Evolutionary conservation across 2,797 vertebrate genomes (phyloP), one percentile per base, ranked within the genome.

Genomic region (Coreius guichenoti): DNA sequence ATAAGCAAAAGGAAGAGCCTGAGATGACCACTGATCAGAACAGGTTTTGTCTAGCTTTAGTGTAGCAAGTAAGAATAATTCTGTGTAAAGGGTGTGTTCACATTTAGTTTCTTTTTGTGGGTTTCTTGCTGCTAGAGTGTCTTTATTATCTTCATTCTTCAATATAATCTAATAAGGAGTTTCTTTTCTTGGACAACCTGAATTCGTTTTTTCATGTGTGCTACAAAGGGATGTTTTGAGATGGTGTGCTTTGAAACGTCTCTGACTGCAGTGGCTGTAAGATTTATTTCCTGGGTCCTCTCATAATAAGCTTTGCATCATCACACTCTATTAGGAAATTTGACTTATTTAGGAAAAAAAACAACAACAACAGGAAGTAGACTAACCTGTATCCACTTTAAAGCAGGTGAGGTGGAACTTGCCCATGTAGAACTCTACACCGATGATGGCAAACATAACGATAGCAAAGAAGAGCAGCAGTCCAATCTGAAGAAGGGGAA

Each of bases 401-500:
- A 99, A 98, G 91, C 98, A 99, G 92, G 97, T 96, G 89, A 92
- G 94, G 81, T 98, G 98, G 92, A 99, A 99, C 86, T 98, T 99
- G 63, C 98, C 97, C 96, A 99, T 99, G 95, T 99, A 99, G 86
- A 99, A 99, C 93, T 99, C 98, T 84, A 99, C 95, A 0, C 98
- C 98, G 0, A 99, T 99, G 90, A 99, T 99, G 92, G 98, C 98
- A 58, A 99, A 99, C 98, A 99, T 99, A 89, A 99, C 96, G 0
- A 99, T 99, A 90, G 98, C 98, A 0, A 99, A 99, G 95, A 99
- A 99, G 3, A 99, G 96, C 68, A 99, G 95, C 91, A 99, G 91
- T 81, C 98, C 98, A 0, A 99, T 99, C 95, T 99, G 98, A 61
- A 99, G 97, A 85, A 99, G 93, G 0, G 98, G 98, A n/a, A 98